Percentiles rank a stretch among this genome's conserved stretches.
These are phyloP conservation scores for Callaeas wilsoni DNA, from an alignment of 2,113 vertebrate species.

Conservation along the genomic window DNA sequence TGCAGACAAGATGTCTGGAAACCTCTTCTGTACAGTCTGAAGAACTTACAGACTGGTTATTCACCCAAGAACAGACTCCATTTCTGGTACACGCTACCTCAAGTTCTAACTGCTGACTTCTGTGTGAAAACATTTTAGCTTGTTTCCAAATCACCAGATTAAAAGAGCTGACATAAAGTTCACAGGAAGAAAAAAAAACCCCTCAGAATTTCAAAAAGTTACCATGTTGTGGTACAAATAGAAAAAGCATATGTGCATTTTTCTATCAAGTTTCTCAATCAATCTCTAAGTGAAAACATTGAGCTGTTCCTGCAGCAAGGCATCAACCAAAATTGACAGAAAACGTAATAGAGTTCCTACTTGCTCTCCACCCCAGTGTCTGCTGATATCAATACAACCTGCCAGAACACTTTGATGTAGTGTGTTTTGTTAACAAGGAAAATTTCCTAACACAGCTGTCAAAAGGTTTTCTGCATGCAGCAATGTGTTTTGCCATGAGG, in stretches of 20 bases:
- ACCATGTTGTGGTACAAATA: neutral
- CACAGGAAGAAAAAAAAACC: neutral
- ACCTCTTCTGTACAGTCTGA: neutral
- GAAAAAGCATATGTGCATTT: neutral
- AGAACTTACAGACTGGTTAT: neutral
- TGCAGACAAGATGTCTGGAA: neutral
- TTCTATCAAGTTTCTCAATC: neutral
- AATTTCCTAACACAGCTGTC: neutral
- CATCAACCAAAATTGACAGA: neutral
- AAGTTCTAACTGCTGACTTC: neutral
- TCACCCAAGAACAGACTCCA: neutral
- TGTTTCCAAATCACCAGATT: neutral
- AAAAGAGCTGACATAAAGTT: neutral
- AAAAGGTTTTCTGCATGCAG: neutral
- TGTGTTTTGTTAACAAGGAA: neutral
- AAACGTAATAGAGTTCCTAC: neutral
- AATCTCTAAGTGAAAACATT: neutral
- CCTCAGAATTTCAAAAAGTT: neutral
- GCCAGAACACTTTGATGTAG: neutral
- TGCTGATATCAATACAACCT: neutral
- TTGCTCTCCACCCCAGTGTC: neutral
- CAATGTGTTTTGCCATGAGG: neutral
- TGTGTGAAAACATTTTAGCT: neutral
- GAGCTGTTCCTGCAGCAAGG: neutral
- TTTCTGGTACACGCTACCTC: neutral